Evolutionary conservation across 2,797 vertebrate species (phyloP).

Genomic region (Pangasius djambal): DNA sequence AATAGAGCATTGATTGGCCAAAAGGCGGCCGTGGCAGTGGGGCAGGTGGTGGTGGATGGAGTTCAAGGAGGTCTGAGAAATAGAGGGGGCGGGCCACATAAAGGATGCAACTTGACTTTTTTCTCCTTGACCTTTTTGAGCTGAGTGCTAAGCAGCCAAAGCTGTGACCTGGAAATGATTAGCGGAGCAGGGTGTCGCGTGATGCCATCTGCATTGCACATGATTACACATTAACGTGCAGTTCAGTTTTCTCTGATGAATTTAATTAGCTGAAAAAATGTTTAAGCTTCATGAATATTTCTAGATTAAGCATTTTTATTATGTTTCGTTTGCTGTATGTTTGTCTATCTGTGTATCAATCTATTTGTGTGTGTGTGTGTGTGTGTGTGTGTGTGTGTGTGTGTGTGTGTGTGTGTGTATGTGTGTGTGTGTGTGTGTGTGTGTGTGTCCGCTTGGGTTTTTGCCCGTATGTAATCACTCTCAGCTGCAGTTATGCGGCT

Average conservation of each 20-base stretch:
- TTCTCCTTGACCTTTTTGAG: constrained; percentile 25
- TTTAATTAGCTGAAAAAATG: neutral
- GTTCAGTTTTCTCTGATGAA: neutral
- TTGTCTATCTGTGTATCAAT: neutral
- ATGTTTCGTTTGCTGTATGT: neutral
- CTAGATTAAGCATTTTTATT: neutral
- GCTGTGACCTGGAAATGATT: constrained; percentile 45
- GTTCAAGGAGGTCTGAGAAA: constrained; percentile 21
- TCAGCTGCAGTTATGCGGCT: constrained; percentile 45
- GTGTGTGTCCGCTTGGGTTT: constrained; percentile 17
- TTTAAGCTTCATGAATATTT: neutral
- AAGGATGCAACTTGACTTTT: constrained; percentile 30
- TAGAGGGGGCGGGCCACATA: neutral
- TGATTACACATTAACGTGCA: neutral
- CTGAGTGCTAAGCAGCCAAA: neutral
- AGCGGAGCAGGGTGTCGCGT: neutral
- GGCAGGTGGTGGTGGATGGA: constrained; percentile 34
- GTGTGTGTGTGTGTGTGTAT: constrained; percentile 25
- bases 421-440: constrained; percentile 26
- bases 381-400: constrained; percentile 26
- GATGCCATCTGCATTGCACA: constrained; percentile 19
- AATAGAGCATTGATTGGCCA: constrained; percentile 75
- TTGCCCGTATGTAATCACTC: constrained; percentile 38
- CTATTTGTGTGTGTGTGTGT: constrained; percentile 9
- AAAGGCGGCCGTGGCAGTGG: constrained; percentile 56